Evolutionary conservation across 2,888 invertebrate genomes (phyloP).

Genomic region (Drosophila prolongata): DNA sequence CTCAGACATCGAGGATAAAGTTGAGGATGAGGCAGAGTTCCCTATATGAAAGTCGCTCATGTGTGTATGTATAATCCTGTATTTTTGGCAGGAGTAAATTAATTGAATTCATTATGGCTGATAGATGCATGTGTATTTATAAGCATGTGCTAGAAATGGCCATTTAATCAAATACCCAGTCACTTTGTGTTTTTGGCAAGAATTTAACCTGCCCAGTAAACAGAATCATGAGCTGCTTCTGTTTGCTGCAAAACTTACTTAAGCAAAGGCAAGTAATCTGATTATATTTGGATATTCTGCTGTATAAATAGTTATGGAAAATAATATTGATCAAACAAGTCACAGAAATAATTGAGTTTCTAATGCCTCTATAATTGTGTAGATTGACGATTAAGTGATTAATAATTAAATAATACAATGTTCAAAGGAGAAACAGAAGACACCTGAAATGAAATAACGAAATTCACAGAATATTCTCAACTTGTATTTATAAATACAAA

Average conservation of each 20-base stretch:
- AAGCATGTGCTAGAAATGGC: constrained; percentile 47
- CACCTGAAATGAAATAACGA: too few species aligned
- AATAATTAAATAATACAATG: neutral
- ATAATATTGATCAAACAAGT: neutral
- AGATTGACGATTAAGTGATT: neutral
- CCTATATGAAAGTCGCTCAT: constrained; percentile 1
- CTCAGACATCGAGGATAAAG: constrained; percentile 56
- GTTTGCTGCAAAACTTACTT: constrained; percentile 9
- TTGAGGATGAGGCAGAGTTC: constrained; percentile 3
- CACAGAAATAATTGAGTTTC: neutral
- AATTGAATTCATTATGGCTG: constrained; percentile 76
- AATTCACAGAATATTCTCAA: neutral
- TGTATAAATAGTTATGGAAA: neutral
- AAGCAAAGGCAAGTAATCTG: constrained; percentile 2
- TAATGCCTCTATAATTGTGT: neutral
- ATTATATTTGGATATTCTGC: neutral
- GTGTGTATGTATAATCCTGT: constrained; percentile 6
- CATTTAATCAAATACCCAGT: constrained; percentile 65
- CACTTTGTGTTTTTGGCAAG: neutral
- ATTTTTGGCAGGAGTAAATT: constrained; percentile 68
- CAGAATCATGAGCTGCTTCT: constrained; percentile 10
- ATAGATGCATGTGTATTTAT: constrained; percentile 48
- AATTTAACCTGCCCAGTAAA: constrained; percentile 20
- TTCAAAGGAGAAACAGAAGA: neutral
- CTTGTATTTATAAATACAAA: neutral